Evolutionary conservation across 2,113 vertebrate genomes (phyloP), one percentile per base, ranked within the genome.

Genomic region (Eurystomus gularis): DNA sequence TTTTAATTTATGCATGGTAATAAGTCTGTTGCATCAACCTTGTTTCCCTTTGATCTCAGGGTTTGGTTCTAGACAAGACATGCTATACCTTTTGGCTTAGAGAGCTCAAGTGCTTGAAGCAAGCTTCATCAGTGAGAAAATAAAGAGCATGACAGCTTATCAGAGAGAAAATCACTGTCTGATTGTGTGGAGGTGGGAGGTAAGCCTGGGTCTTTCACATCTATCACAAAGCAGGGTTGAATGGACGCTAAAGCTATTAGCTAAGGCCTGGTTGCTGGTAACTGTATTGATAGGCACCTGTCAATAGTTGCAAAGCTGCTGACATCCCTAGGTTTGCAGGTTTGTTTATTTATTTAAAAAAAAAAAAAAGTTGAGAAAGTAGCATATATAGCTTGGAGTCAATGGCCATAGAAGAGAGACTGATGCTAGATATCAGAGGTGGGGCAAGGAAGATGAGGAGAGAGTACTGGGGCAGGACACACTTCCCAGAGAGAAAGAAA

Each of bases 271-370:
- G 73, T 55, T 93, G 84, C 62, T 88, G 44, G 39, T 66, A n/a
- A 2, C 60, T 39, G 6, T 94, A 84, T 94, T 92, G 76, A 93
- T 71, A 66, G 85, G 57, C 76, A 87, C 62, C 86, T 96, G 91
- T 90, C 93, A 87, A 61, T 94, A 91, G 37, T 7, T 82, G 73
- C 51, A 79, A 51, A 92, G 82, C 72, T 66, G 37, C 37, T 95
- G 91, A 66, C 52, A 64, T 71, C 16, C 37, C 54, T 90, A 14
- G 33, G n/a, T 82, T 77, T 88, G 40, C 69, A 31, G 11, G 8
- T 62, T 73, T 58, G 7, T 35, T n/a, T 40, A 20, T 48, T 57
- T 70, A 35, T 13, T 42, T 42, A 17, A 72, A 80, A 62, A 80
- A 48, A 82, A 49, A 42, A 48, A 46, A 31, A 18, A 1, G 6